A percentile compares a stretch with the other conserved stretches of the same genome.
phyloP scores from a whole-genome alignment of 2,113 vertebrate genomes.

The Laticauda colubrina region DNA sequence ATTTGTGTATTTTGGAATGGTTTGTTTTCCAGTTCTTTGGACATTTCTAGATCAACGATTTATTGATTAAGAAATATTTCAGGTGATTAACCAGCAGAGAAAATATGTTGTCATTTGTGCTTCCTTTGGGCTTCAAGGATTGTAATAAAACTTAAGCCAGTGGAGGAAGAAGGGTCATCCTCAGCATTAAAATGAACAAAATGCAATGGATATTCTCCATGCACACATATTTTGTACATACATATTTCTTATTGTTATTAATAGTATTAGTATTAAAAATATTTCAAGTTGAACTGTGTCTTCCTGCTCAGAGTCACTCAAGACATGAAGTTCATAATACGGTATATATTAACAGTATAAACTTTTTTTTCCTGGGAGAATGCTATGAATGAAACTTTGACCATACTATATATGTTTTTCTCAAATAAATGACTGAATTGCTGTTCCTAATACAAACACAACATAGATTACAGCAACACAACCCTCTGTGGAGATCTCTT shows the following conservation, averaged over 20 bases:
- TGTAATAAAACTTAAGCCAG: conserved; percentile 13
- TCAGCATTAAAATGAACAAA: not conserved
- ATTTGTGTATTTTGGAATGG: conserved; percentile 48
- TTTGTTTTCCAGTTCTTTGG: conserved; percentile 50
- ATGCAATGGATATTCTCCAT: not conserved
- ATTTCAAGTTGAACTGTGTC: not conserved
- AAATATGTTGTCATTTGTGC: not conserved
- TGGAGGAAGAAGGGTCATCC: not conserved
- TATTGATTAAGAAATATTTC: conserved; percentile 61
- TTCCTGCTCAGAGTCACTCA: not conserved
- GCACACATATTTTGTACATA: not conserved
- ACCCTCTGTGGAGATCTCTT: not conserved
- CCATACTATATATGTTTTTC: conserved; percentile 4
- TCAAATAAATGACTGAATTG: conserved; percentile 30
- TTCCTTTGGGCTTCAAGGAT: conserved; percentile 25
- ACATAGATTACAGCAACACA: not conserved
- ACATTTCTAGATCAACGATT: conserved; percentile 46
- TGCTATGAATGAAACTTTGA: conserved; percentile 35
- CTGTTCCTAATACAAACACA: conserved; percentile 24
- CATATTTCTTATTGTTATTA: not conserved
- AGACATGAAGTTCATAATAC: not conserved
- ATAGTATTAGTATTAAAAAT: not conserved
- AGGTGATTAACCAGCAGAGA: conserved; percentile 24
- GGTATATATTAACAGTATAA: not conserved
- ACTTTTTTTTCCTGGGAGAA: conserved; percentile 8